Conservation (phyloP, 2,888 invertebrate genomes). For the Linyphia triangularis region DNA sequence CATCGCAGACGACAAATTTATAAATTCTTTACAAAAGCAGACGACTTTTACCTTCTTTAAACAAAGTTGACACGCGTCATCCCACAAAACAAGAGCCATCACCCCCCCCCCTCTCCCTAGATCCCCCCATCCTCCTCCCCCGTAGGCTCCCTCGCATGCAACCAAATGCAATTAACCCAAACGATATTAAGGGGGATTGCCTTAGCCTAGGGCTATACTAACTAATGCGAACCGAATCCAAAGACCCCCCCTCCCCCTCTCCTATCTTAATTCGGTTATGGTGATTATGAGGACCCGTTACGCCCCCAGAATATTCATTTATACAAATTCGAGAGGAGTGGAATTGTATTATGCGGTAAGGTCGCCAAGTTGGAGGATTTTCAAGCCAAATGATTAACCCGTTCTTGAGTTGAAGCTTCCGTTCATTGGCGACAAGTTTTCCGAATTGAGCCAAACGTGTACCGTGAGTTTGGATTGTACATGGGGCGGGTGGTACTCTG, state of each 20-base stretch:
- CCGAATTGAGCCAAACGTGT: not conserved
- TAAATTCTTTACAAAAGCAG: not conserved
- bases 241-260: too few species aligned
- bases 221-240: slow-evolving; percentile 20
- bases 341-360: not conserved
- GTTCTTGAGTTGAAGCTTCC: not conserved
- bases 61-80: slow-evolving; percentile 25
- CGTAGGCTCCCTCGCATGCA: not conserved
- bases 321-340: not conserved
- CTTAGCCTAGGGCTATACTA: slow-evolving; percentile 31
- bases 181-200: slow-evolving; percentile 42
- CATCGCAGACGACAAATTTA: not conserved
- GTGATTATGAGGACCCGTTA: slow-evolving; percentile 24
- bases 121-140: not conserved
- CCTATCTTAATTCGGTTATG: slow-evolving; percentile 49
- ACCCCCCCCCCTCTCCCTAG: not conserved
- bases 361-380: not conserved
- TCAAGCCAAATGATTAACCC: not conserved
- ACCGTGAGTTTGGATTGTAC: not conserved
- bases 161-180: slow-evolving; percentile 55
- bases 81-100: not conserved
- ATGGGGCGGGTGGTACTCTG: not conserved
- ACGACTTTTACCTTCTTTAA: slow-evolving; percentile 9
- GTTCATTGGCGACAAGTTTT: not conserved
- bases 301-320: not conserved